Conservation (phyloP, 2,888 invertebrate species). For the Drosophila phalerata region DNA sequence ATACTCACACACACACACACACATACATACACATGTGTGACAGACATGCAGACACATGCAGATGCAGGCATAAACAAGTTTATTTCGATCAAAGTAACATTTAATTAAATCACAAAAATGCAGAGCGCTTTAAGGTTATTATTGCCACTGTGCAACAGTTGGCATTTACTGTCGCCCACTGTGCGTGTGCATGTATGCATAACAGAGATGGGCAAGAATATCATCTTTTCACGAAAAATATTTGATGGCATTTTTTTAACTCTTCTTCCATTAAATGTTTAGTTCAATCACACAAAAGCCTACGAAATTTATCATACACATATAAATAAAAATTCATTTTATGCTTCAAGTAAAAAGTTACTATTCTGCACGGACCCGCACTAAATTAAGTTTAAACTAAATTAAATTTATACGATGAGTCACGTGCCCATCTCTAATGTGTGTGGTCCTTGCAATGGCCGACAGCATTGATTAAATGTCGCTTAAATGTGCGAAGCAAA, state of each 20-base stretch:
- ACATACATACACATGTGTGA: neutral
- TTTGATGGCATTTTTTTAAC: no score
- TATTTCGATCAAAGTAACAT: slow-evolving; percentile 75
- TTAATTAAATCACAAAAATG: slow-evolving; percentile 71
- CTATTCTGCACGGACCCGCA: no score
- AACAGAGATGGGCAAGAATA: neutral
- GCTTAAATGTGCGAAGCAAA: slow-evolving; percentile 68
- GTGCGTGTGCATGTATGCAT: neutral
- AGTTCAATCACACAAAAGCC: no score
- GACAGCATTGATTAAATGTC: slow-evolving; percentile 73
- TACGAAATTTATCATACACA: no score
- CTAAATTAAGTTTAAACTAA: no score
- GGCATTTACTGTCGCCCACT: slow-evolving; percentile 18
- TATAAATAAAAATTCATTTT: no score
- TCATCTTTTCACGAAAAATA: no score
- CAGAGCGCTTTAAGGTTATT: slow-evolving; percentile 44
- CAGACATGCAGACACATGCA: neutral
- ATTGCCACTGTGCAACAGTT: slow-evolving; percentile 53
- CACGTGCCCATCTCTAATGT: neutral
- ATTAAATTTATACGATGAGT: no score
- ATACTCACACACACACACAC: slow-evolving; percentile 4
- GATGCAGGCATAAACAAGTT: slow-evolving; percentile 56
- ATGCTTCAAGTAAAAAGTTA: no score
- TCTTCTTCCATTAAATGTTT: no score
- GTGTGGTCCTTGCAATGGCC: slow-evolving; percentile 48